Base-by-base conservation (phyloP, 2,888 invertebrate species). In the Tachina grossa region DNA sequence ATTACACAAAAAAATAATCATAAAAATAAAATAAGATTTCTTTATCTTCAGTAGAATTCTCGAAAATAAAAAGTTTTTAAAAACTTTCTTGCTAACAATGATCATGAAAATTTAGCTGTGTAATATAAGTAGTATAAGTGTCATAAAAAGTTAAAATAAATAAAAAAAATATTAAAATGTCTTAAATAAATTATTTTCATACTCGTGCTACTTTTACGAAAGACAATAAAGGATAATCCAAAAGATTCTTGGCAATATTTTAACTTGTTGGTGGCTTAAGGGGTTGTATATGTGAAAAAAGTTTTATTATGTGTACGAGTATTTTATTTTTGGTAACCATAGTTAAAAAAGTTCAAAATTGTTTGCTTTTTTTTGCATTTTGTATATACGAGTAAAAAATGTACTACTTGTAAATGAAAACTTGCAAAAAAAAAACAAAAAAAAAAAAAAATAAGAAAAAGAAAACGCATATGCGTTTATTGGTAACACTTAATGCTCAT, bases 331-430 rank as follows among this genome's bases (percentile, higher is more conserved):
- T 45, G 45, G 51, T 66, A 65, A 45, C 79, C 65, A 80, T 63
- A 78, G 74, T 69, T 81, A 65, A 84, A 85, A 81, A 63, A 78
- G 81, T 77, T 59, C 61, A 81, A 81, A 74, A 68, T 49, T 81
- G 39, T 81, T 68, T 72, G n/a, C 49, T 69, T 63, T 74, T 63
- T 19, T 11, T 76, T 59, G 22, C 31, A 11, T 31, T 19, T 49
- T 57, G n/a, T n/a, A n/a, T 63, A 22, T 49, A 10, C 9, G 13
- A 11, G 6, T n/a, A 16, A 45, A 43, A 63, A 63, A 19, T 41
- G n/a, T 49, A 49, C 14, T 49, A 1, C 2, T 59, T 41, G 13
- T 6, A 49, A 41, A 49, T 53, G 9, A 55, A 31, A 31, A 31
- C 5, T 31, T 31, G 31, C 4, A 31, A 2, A 31, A 31, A 31